phyloP scores from a whole-genome alignment of 1,140 invertebrate species.

The Anagrus nilaparvatae region DNA sequence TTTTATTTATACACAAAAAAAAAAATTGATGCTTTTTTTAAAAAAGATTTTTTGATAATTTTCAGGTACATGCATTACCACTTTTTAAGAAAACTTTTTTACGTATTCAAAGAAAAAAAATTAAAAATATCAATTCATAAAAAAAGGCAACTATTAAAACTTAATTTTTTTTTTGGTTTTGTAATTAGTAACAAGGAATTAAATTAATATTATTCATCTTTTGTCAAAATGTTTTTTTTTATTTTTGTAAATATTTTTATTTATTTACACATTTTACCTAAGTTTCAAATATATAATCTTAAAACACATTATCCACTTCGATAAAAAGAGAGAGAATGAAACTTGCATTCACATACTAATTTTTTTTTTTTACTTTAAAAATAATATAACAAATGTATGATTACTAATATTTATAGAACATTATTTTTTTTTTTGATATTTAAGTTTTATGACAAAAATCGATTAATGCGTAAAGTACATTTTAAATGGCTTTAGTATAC shows the following conservation, averaged over 20 bases:
- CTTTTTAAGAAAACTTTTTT: no score
- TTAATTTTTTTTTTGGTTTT: slow-evolving; percentile 9
- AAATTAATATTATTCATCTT: no score
- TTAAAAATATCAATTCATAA: no score
- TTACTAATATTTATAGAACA: slow-evolving; percentile 32
- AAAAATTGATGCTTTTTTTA: no score
- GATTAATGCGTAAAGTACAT: no score
- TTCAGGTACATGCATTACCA: no score
- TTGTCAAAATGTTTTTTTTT: slow-evolving; percentile 33
- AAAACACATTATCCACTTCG: slow-evolving; percentile 24
- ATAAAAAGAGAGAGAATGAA: slow-evolving; percentile 21
- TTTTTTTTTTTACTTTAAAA: slow-evolving; percentile 21
- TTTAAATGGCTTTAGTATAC: no score
- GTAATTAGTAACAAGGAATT: slow-evolving; percentile 6
- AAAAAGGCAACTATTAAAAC: slow-evolving; percentile 2
- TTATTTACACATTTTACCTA: slow-evolving; percentile 40
- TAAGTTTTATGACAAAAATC: no score
- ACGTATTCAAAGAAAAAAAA: no score
- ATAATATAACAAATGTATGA: slow-evolving; percentile 26
- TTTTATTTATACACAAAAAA: no score
- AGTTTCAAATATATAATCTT: slow-evolving; percentile 28
- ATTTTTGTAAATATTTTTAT: slow-evolving; percentile 36
- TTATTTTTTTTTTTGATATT: no score
- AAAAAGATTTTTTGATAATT: no score
- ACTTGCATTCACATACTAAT: slow-evolving; percentile 16